Evolutionary conservation across 2,797 vertebrate species (phyloP).

Genomic region (Cuniculus paca): DNA sequence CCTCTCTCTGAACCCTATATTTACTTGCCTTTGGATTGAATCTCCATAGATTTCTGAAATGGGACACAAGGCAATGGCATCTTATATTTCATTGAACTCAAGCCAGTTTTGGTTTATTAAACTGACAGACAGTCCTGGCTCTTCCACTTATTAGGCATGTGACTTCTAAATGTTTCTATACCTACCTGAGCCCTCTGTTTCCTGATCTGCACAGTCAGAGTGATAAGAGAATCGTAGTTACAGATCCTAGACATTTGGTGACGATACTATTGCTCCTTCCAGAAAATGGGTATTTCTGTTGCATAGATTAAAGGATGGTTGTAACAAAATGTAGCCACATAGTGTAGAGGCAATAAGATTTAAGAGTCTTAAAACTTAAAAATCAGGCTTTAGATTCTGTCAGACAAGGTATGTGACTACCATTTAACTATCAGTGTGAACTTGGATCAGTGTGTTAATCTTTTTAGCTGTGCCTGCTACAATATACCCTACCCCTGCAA

Average conservation of each 20-base stretch:
- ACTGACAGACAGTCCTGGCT: not conserved
- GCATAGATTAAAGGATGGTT: not conserved
- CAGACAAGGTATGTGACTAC: not conserved
- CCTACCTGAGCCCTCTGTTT: not conserved
- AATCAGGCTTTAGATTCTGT: not conserved
- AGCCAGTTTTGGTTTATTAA: slow-evolving; percentile 63
- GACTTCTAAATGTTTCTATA: slow-evolving; percentile 60
- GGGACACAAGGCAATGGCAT: not conserved
- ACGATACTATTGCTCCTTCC: not conserved
- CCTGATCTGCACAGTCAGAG: not conserved
- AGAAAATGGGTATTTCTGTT: not conserved
- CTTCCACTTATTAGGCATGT: slow-evolving; percentile 49
- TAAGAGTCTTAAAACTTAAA: not conserved
- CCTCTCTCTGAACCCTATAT: slow-evolving; percentile 39
- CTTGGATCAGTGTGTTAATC: not conserved
- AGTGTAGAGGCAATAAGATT: not conserved
- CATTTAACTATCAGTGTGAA: not conserved
- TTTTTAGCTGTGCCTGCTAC: not conserved
- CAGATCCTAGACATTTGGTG: not conserved
- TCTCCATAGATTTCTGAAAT: slow-evolving; percentile 32
- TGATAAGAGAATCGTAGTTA: not conserved
- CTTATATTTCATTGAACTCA: slow-evolving; percentile 59
- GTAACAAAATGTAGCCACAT: not conserved
- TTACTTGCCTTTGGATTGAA: slow-evolving; percentile 38
- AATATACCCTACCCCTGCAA: not conserved